These are phyloP conservation scores for Zygogramma bicolorata DNA, from an alignment of 2,888 invertebrate genomes.

Conservation along the genomic window DNA sequence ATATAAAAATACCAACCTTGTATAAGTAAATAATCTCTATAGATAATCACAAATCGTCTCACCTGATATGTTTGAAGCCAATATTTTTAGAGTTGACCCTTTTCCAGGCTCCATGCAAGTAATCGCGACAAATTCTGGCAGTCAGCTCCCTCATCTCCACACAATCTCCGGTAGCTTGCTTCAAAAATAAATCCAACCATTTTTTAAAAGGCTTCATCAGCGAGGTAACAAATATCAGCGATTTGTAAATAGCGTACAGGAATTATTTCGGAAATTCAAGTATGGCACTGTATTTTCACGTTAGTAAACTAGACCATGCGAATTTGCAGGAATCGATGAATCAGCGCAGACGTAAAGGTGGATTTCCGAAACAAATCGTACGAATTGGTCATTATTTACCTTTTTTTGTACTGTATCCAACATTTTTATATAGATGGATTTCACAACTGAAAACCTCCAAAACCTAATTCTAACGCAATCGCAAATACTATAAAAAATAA, in stretches of 20 bases:
- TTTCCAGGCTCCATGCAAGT: conserved; percentile 92
- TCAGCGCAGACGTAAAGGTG: conserved; percentile 45
- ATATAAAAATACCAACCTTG: no score
- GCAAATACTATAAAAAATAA: neutral
- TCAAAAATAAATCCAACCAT: conserved; percentile 53
- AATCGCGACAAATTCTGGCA: conserved; percentile 88
- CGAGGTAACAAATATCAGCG: neutral
- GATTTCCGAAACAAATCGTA: conserved; percentile 22
- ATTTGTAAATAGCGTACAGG: neutral
- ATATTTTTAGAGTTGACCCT: conserved; percentile 82
- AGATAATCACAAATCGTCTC: conserved; percentile 52
- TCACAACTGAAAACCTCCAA: neutral
- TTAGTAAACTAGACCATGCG: neutral
- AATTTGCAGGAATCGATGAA: conserved; percentile 43
- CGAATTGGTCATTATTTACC: conserved; percentile 31
- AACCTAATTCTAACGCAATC: neutral
- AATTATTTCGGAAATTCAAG: neutral
- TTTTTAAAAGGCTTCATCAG: conserved; percentile 35
- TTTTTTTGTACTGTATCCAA: conserved; percentile 43
- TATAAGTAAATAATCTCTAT: neutral
- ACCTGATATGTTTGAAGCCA: conserved; percentile 88
- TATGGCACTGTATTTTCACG: neutral
- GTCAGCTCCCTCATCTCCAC: conserved; percentile 87
- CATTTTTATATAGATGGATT: conserved; percentile 16
- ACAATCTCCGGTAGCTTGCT: conserved; percentile 75